These are phyloP conservation scores for Salvelinus alpinus DNA, from an alignment of 2,113 vertebrate genomes.

Conservation along the genomic window DNA sequence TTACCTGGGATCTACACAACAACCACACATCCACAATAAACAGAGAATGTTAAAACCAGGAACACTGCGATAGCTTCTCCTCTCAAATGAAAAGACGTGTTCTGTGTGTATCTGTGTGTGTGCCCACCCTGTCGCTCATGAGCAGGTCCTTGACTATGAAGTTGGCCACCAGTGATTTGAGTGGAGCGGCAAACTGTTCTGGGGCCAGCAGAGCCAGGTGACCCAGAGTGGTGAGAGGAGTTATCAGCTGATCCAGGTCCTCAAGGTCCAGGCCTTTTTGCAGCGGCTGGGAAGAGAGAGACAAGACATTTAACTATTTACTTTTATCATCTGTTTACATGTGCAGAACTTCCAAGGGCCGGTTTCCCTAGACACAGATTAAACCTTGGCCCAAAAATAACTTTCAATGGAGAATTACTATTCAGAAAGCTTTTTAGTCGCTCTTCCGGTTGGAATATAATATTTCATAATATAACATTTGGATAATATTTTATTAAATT, in stretches of 20 bases:
- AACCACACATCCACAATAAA: neutral
- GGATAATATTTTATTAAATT: no score
- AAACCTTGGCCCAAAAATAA: no score
- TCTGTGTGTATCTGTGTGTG: no score
- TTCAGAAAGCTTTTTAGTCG: no score
- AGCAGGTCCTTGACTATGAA: constrained; percentile 98
- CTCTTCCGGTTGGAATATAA: no score
- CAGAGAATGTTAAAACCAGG: no score
- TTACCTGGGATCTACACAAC: constrained; percentile 89
- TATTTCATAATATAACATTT: no score
- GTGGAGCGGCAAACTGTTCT: constrained; percentile 93
- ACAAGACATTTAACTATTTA: constrained; percentile 8
- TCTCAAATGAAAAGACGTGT: no score
- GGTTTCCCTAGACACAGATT: no score
- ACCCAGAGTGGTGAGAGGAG: constrained; percentile 91
- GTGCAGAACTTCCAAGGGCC: no score
- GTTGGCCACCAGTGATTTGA: constrained; percentile 95
- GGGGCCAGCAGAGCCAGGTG: constrained; percentile 95
- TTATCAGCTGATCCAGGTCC: constrained; percentile 95
- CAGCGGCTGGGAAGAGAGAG: constrained; percentile 79
- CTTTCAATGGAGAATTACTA: no score
- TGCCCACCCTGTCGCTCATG: constrained; percentile 92
- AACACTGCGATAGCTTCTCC: neutral
- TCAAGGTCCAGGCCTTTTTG: constrained; percentile 94
- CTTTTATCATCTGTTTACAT: no score